Conservation (phyloP, 2,113 vertebrate genomes). For the Xerus inauris region DNA sequence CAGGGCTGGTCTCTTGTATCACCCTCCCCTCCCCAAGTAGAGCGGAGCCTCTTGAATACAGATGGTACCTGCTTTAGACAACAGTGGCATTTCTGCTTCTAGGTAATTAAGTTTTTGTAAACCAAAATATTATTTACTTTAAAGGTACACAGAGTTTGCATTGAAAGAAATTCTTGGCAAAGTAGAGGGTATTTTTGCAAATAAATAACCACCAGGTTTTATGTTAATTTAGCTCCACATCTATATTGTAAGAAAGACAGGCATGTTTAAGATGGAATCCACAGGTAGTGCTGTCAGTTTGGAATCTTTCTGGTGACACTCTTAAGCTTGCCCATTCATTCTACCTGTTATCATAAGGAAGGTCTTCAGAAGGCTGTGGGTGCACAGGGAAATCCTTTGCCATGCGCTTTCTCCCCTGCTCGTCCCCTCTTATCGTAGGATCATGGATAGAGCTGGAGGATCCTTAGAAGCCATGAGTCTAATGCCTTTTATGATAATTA, state of each 20-base stretch:
- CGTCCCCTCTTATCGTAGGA: background rate
- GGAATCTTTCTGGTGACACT: background rate
- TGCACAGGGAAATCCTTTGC: background rate
- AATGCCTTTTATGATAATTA: background rate
- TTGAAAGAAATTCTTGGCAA: background rate
- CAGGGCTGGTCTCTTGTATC: background rate
- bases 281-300: background rate
- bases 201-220: background rate
- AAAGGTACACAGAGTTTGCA: background rate
- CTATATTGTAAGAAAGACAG: background rate
- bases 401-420: too few species aligned
- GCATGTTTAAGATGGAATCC: background rate
- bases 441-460: background rate
- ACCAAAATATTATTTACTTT: background rate
- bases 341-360: background rate
- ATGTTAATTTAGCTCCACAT: background rate
- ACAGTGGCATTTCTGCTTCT: background rate
- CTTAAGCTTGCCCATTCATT: background rate
- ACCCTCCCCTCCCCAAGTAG: background rate
- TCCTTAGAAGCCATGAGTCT: background rate
- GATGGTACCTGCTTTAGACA: background rate
- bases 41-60: background rate
- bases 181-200: background rate
- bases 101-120: slow-evolving; percentile 9
- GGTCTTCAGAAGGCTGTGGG: background rate